Conservation (phyloP, 2,888 invertebrate genomes). For the Drosophila glabriapex region DNA sequence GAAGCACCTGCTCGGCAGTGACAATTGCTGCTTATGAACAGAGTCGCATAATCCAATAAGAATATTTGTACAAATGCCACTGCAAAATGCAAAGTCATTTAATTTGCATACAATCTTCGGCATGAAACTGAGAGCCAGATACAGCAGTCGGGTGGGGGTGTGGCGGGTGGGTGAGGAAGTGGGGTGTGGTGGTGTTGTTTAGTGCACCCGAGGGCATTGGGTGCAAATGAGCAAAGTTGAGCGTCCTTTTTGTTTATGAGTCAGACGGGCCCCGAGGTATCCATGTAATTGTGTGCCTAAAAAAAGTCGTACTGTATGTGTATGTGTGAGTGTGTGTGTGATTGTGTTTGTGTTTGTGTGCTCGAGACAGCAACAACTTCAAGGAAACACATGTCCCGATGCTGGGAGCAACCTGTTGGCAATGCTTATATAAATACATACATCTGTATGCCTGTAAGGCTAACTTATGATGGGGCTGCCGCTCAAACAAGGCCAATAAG, state of each 20-base stretch:
- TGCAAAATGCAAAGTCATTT: slow-evolving; percentile 49
- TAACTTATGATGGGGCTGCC: slow-evolving; percentile 5
- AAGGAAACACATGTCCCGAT: slow-evolving; percentile 54
- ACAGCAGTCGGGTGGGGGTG: not conserved
- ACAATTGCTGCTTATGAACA: slow-evolving; percentile 18
- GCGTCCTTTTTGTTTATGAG: slow-evolving; percentile 58
- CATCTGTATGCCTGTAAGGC: slow-evolving; percentile 10
- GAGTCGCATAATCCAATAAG: slow-evolving; percentile 30
- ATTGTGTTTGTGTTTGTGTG: slow-evolving; percentile 10
- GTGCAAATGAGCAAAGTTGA: slow-evolving; percentile 71
- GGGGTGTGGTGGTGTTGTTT: not conserved
- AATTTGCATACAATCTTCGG: slow-evolving; percentile 63
- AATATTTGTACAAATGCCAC: slow-evolving; percentile 42
- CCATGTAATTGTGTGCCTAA: slow-evolving; percentile 15
- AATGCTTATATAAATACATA: slow-evolving; percentile 46
- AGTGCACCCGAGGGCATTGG: slow-evolving; percentile 59
- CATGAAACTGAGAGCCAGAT: slow-evolving; percentile 8
- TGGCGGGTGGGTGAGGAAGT: not conserved
- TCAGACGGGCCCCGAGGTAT: slow-evolving; percentile 43
- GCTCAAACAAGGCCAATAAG: slow-evolving; percentile 16
- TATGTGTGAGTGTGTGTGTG: slow-evolving; percentile 10
- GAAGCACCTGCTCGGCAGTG: not conserved
- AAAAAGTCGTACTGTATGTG: slow-evolving; percentile 5
- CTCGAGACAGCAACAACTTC: slow-evolving; percentile 14
- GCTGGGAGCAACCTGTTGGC: slow-evolving; percentile 71